Evolutionary conservation across 2,888 invertebrate genomes (phyloP).

Genomic region (Epirrhoe tristata): DNA sequence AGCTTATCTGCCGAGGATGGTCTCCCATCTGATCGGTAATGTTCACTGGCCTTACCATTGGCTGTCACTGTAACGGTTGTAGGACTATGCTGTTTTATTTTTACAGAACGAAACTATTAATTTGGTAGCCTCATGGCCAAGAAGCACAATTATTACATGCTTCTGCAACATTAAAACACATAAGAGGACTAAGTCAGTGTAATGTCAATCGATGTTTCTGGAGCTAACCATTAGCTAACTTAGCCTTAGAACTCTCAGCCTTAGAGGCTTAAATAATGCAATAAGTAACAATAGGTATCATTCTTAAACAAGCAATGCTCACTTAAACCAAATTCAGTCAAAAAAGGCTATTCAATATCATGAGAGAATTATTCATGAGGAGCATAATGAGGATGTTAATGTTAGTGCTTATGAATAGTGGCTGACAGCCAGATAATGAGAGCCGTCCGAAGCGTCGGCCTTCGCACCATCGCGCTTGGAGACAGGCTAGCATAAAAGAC

Average conservation of each 20-base stretch:
- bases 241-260: background rate
- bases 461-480: constrained; percentile 70
- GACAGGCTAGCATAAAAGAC: constrained; percentile 59
- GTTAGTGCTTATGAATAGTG: constrained; percentile 60
- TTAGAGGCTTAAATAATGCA: background rate
- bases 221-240: no score
- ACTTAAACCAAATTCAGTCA: constrained; percentile 37
- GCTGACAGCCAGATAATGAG: constrained; percentile 66
- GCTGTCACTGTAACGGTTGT: constrained; percentile 46
- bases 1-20: constrained; percentile 52
- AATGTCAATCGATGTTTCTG: no score
- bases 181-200: no score
- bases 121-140: no score
- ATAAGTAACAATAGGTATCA: constrained; percentile 9
- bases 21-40: constrained; percentile 55
- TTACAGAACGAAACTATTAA: background rate
- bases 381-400: constrained; percentile 78
- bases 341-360: constrained; percentile 52
- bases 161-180: no score
- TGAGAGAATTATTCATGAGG: constrained; percentile 75
- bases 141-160: no score
- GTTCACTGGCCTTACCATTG: constrained; percentile 50
- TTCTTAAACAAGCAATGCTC: constrained; percentile 27
- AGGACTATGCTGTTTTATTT: constrained; percentile 14
- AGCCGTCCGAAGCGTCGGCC: constrained; percentile 65